phyloP scores from a whole-genome alignment of 2,888 invertebrate genomes.

The Andrena hattorfiana region DNA sequence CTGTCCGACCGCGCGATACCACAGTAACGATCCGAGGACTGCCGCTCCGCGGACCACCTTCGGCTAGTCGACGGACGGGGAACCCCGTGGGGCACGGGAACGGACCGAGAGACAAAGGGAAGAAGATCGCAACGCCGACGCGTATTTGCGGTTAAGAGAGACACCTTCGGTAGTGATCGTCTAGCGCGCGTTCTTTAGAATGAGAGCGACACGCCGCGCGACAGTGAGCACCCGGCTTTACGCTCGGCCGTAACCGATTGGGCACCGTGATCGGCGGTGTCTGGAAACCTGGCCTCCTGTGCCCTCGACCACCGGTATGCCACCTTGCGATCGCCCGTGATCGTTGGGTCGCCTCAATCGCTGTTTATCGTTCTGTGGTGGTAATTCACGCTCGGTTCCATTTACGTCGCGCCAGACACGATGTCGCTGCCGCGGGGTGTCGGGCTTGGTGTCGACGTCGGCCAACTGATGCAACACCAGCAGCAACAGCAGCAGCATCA shows the following conservation, averaged over 20 bases:
- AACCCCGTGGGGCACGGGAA: neutral
- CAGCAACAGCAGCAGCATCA: conserved; percentile 90
- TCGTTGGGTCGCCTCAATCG: neutral
- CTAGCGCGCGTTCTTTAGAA: conserved; percentile 22
- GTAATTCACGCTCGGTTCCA: neutral
- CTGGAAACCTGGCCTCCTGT: neutral
- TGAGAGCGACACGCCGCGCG: conserved; percentile 43
- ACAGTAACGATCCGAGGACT: conserved; percentile 21
- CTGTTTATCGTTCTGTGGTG: conserved; percentile 16
- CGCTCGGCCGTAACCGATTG: conserved; percentile 29
- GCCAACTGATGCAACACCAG: conserved; percentile 91
- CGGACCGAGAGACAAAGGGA: neutral
- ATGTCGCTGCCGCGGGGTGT: conserved; percentile 95
- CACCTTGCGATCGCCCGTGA: conserved; percentile 1
- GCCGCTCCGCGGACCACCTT: no score
- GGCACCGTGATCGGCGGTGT: conserved; percentile 46
- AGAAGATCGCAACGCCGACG: neutral
- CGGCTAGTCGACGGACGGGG: neutral
- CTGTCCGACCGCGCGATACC: neutral
- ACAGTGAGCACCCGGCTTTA: conserved; percentile 41
- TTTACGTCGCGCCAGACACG: conserved; percentile 72
- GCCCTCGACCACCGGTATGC: neutral
- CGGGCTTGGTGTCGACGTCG: conserved; percentile 94
- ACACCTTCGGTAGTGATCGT: conserved; percentile 29
- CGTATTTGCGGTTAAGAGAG: neutral